These are phyloP conservation scores for Ptilodon capucinus DNA, from an alignment of 2,888 invertebrate species.

Conservation along the genomic window DNA sequence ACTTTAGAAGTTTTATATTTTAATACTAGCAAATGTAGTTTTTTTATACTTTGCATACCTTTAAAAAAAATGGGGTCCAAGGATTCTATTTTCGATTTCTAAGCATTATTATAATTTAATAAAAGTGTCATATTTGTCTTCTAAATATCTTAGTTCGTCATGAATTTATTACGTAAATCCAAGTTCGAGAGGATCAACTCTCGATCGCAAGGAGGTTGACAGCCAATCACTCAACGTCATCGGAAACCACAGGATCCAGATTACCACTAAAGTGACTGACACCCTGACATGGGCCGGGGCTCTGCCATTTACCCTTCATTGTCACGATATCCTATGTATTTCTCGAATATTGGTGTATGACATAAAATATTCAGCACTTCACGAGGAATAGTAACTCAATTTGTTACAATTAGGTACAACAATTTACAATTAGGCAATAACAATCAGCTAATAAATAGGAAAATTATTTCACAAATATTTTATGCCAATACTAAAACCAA, in stretches of 20 bases:
- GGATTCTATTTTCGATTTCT: too few species aligned
- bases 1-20: too few species aligned
- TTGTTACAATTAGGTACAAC: too few species aligned
- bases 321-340: background rate
- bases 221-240: constrained; percentile 32
- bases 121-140: background rate
- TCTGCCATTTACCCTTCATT: background rate
- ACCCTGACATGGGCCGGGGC: background rate
- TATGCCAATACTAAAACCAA: too few species aligned
- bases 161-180: background rate
- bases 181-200: constrained; percentile 3
- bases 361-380: background rate
- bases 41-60: too few species aligned
- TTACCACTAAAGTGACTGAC: constrained; percentile 12
- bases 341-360: background rate
- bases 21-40: too few species aligned
- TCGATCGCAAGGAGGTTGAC: constrained; percentile 17
- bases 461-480: too few species aligned
- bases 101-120: too few species aligned
- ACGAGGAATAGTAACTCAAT: too few species aligned
- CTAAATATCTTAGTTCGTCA: background rate
- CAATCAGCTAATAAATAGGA: too few species aligned
- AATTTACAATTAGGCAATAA: too few species aligned
- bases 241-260: constrained; percentile 15
- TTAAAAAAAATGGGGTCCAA: too few species aligned